Conservation (phyloP, 2,888 invertebrate genomes). For the Nipponacmea schrenckii region DNA sequence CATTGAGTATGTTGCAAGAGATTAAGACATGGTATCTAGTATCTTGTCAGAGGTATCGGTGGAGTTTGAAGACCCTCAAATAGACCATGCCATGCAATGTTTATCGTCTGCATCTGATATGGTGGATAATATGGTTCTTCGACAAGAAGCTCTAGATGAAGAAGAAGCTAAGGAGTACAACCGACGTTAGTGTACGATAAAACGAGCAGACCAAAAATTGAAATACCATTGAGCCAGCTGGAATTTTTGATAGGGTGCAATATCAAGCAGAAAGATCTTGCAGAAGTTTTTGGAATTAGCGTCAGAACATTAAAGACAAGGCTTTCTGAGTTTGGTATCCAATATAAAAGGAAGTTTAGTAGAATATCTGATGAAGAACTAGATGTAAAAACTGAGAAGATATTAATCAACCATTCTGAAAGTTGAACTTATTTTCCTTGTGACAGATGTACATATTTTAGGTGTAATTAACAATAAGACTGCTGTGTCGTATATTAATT, state of each 20-base stretch:
- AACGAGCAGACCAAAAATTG: background rate
- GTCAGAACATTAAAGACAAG: background rate
- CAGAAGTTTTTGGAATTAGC: slow-evolving; percentile 3
- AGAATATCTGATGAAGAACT: slow-evolving; percentile 9
- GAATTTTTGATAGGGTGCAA: slow-evolving; percentile 1
- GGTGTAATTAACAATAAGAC: no score
- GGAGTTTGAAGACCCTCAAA: background rate
- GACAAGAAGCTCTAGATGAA: background rate
- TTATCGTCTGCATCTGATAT: background rate
- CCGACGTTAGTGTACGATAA: background rate
- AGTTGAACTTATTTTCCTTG: no score
- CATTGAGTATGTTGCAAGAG: background rate
- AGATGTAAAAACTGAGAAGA: slow-evolving; percentile 9
- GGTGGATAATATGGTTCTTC: background rate
- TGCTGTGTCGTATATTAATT: no score
- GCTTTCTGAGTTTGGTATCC: slow-evolving; percentile 1
- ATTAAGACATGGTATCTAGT: background rate
- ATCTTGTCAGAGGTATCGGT: slow-evolving; percentile 1
- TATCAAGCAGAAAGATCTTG: slow-evolving; percentile 1
- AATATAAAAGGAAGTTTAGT: background rate
- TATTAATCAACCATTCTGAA: slow-evolving; percentile 5
- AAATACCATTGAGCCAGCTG: background rate
- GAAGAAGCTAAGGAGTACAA: background rate
- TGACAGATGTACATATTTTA: no score
- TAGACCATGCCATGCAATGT: slow-evolving; percentile 6